phyloP scores from a whole-genome alignment of 2,797 vertebrate genomes.

The Scyliorhinus canicula region DNA sequence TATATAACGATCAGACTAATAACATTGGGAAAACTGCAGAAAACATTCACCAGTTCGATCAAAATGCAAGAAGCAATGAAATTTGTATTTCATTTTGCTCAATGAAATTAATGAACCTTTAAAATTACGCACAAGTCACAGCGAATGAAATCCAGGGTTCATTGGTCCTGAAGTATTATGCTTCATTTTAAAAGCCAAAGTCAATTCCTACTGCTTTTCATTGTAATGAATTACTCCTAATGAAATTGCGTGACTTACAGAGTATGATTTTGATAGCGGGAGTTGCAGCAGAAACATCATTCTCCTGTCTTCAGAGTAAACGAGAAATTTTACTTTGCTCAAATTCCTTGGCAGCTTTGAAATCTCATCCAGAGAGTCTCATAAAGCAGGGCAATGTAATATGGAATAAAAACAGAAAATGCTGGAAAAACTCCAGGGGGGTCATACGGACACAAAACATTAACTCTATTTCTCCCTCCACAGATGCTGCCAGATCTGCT shows the following conservation, averaged over 20 bases:
- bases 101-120: not conserved
- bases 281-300: not conserved
- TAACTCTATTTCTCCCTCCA: too few relatives aligned
- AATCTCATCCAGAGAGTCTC: not conserved
- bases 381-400: not conserved
- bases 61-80: not conserved
- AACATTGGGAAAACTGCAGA: not conserved
- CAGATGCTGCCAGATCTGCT: too few relatives aligned
- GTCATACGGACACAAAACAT: too few relatives aligned
- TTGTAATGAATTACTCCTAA: not conserved
- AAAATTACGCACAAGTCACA: not conserved
- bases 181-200: not conserved
- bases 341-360: not conserved
- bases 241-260: not conserved
- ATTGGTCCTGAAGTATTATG: not conserved
- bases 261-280: not conserved
- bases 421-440: too few relatives aligned
- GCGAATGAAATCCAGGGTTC: not conserved
- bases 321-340: not conserved
- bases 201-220: not conserved
- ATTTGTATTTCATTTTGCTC: not conserved
- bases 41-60: not conserved
- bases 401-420: not conserved
- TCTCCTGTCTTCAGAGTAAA: not conserved
- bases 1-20: not conserved